Conservation (phyloP, 2,797 vertebrate genomes). For the Yasuhikotakia modesta region DNA sequence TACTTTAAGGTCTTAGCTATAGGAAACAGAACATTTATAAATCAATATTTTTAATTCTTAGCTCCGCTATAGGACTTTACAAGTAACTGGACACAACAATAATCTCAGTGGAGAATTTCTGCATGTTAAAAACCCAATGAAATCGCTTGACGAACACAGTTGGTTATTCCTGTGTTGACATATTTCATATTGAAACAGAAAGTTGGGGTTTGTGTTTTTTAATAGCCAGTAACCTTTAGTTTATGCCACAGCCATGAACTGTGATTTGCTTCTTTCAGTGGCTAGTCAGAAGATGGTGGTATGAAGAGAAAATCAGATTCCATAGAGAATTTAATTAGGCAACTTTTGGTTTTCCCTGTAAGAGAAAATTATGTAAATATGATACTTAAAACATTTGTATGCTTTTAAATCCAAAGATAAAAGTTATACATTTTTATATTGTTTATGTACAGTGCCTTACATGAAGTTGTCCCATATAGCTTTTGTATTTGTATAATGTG, state of each 20-base stretch:
- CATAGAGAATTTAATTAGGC: too few species aligned
- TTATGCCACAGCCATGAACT: neutral
- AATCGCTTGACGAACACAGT: too few species aligned
- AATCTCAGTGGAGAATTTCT: neutral
- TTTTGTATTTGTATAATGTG: neutral
- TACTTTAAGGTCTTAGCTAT: neutral
- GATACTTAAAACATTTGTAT: neutral
- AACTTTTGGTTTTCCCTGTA: neutral
- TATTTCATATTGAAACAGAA: conserved; percentile 1
- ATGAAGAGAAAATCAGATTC: too few species aligned
- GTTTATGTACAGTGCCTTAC: conserved; percentile 22
- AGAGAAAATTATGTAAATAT: neutral
- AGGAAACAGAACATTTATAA: neutral
- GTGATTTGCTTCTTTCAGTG: neutral
- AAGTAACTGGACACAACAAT: neutral
- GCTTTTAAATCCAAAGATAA: neutral
- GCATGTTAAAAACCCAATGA: neutral
- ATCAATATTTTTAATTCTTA: neutral
- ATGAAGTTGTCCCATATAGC: neutral
- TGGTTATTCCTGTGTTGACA: neutral
- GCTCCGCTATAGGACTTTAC: neutral
- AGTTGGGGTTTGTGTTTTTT: neutral
- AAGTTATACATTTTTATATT: too few species aligned
- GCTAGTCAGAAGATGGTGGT: too few species aligned
- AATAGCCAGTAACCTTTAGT: neutral